Evolutionary conservation across 2,113 vertebrate genomes (phyloP), one percentile per base, ranked within the genome.

Genomic region (Cyprinodon tularosa): DNA sequence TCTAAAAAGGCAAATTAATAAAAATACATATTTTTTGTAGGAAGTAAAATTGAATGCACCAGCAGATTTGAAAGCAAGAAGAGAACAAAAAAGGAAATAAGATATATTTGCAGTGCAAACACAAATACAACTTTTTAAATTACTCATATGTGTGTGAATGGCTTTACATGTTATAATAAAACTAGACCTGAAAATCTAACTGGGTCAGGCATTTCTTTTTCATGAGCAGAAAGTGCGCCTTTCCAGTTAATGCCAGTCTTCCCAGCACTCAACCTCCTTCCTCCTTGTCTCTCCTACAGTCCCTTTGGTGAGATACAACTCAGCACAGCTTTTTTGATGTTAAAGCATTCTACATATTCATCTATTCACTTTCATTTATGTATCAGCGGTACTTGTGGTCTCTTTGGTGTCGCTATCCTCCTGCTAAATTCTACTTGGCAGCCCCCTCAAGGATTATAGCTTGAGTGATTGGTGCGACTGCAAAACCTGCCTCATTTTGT

Each of bases 141-240:
- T 62, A 69, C 83, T 72, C 66, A 17, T 65, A 48, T 48, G 44
- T 72, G 13, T 77, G 71, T 66, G 68, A 78, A 48, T 68, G 59
- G 71, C 60, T 74, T 53, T 69, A 77, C 38, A 12, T 81, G 80
- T 71, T 65, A 85, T 71, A 69, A 60, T 62, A 87, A 86, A 62
- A 80, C 80, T 10, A 86, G 73, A 86, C 82, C 74, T 82, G 81
- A 81, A 84, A 22, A 72, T 90, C 86, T 86, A 91, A 92, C 80
- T 93, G 87, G 92, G 92, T 91, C 92, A 93, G 73, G 69, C 89
- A 90, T 92, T 62, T 91, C 73, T 91, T 83, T 89, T 93, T 91
- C 86, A 92, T 92, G 88, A 92, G 83, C 69, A 72, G 76, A 69
- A 83, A 72, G 67, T 72, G 53, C 83, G 69, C 64, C 75, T 86